Percentiles rank a stretch among this genome's conserved stretches.
phyloP scores from a whole-genome alignment of 2,797 vertebrate genomes.

The Nothura maculosa region DNA sequence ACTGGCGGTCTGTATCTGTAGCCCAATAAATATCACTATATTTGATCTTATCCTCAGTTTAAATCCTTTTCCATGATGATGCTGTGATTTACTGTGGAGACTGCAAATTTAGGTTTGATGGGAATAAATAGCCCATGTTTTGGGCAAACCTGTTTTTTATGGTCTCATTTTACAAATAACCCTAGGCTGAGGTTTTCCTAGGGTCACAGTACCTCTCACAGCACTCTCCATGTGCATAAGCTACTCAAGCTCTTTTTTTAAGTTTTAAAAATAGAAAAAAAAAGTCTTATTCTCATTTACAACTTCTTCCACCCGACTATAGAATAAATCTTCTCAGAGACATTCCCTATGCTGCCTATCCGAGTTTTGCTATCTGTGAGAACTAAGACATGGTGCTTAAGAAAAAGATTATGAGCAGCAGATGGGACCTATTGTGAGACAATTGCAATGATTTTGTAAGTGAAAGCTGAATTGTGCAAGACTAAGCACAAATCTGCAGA shows the following conservation, averaged over 20 bases:
- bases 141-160: not conserved
- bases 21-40: not conserved
- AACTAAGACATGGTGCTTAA: not conserved
- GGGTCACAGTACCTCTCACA: not conserved
- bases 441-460: not conserved
- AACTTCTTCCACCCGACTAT: not conserved
- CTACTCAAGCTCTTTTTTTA: not conserved
- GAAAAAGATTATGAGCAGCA: not conserved
- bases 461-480: not conserved
- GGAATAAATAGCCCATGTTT: not conserved
- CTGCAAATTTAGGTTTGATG: not conserved
- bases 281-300: too few species aligned
- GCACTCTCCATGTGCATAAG: too few species aligned
- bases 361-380: not conserved
- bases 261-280: not conserved
- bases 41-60: not conserved
- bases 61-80: not conserved
- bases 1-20: too few species aligned
- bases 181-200: not conserved
- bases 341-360: not conserved
- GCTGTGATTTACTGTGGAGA: too few species aligned
- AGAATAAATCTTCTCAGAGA: not conserved
- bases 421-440: fast-evolving
- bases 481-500: not conserved
- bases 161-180: not conserved